Base-by-base conservation (phyloP, 1,140 invertebrate species). In the Drosophila aff. region DNA sequence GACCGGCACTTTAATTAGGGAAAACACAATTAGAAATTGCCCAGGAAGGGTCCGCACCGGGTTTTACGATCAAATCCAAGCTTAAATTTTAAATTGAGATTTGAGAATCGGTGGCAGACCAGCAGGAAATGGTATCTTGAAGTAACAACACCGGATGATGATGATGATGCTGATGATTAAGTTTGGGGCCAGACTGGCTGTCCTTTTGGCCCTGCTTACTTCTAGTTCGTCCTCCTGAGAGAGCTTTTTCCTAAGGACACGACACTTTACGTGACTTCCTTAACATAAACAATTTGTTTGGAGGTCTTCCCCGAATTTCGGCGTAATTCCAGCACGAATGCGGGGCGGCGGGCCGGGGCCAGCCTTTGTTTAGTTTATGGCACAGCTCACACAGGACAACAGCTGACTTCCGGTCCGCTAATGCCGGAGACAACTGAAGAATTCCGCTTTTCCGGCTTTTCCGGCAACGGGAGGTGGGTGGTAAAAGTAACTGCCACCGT, bases 211-310 rank as follows among this genome's bases (percentile, higher is more conserved):
- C 31, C 62, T 38, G n/a, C 33, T 67, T 41, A 43, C 28, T 52
- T 46, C 23, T 16, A 23, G 41, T 18, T 53, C 72, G 31, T 26
- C 21, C 49, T 76, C 74, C 72, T 62, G 28, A 55, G 76, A 18
- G 52, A 57, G 36, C 36, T 59, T 57, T 23, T 61, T 60, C 18
- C 46, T 49, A 43, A 55, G 59, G 47, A 83, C 64, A 72, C 80
- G 64, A 62, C 67, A 81, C 61, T 83, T 72, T 74, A 83, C 80
- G 84, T 87, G 80, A 86, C 76, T 87, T 87, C 72, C 76, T 79
- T 76, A 76, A 79, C 53, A 82, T 76, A 87, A 87, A 87, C 80
- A 86, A 80, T 87, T 86, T 77, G 71, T 69, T 72, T 87, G 83
- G 60, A 55, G 59, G 65, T 57, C 38, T 61, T 49, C n/a, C 18